A percentile compares a stretch with the other conserved stretches of the same genome.
These are phyloP conservation scores for Actinernus sp. DNA, from an alignment of 92 coral and sea anemone species.

Conservation along the genomic window DNA sequence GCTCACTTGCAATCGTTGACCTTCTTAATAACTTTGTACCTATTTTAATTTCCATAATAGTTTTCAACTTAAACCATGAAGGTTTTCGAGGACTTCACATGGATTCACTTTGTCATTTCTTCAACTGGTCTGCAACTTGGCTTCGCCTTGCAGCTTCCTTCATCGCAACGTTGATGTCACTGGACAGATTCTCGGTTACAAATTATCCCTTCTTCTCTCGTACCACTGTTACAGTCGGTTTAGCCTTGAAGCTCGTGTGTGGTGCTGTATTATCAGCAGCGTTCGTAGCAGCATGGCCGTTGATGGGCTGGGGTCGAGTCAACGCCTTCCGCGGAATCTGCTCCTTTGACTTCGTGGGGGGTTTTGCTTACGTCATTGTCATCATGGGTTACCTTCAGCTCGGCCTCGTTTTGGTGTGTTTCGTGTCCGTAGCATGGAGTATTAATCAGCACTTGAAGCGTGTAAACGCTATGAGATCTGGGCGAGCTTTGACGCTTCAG, in stretches of 20 bases:
- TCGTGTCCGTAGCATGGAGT: conserved; percentile 43
- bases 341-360: conserved; percentile 56
- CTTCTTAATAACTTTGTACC: conserved; percentile 50
- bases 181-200: conserved; percentile 31
- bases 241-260: neutral
- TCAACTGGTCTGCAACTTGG: conserved; percentile 53
- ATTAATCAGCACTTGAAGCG: conserved; percentile 16
- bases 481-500: conserved; percentile 29
- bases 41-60: conserved; percentile 27
- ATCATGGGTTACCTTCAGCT: conserved; percentile 46
- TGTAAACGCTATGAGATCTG: conserved; percentile 6
- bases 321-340: conserved; percentile 32
- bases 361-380: conserved; percentile 47
- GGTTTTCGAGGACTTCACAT: conserved; percentile 25
- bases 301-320: conserved; percentile 64
- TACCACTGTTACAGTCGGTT: conserved; percentile 37
- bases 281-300: conserved; percentile 51
- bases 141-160: conserved; percentile 55
- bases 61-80: conserved; percentile 10
- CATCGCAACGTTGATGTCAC: conserved; percentile 45
- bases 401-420: conserved; percentile 34
- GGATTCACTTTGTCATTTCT: conserved; percentile 40
- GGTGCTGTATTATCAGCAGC: conserved; percentile 42
- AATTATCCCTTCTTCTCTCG: conserved; percentile 45
- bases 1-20: conserved; percentile 38